Evolutionary conservation across 2,797 vertebrate species (phyloP).

Genomic region (Gymnodraco acuticeps): DNA sequence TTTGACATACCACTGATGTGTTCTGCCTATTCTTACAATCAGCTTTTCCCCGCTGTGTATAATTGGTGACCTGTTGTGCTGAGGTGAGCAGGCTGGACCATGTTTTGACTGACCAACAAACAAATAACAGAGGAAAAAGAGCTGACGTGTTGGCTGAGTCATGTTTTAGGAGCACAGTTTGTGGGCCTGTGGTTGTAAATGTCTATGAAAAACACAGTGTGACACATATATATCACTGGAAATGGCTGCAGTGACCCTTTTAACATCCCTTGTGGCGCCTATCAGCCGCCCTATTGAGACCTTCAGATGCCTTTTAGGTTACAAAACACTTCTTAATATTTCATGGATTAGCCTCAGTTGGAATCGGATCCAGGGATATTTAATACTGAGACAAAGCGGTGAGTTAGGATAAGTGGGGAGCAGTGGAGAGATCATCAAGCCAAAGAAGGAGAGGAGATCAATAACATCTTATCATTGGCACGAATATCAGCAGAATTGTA

Average conservation of each 20-base stretch:
- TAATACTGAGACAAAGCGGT: conserved; percentile 63
- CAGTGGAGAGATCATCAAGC: conserved; percentile 9
- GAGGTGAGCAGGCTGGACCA: conserved; percentile 56
- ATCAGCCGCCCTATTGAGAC: conserved; percentile 8
- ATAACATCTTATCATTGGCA: conserved; percentile 17
- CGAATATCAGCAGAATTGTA: conserved; percentile 19
- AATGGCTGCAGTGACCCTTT: conserved; percentile 9
- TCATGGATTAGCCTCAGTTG: conserved; percentile 62
- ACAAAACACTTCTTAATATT: conserved; percentile 72
- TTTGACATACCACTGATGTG: conserved; percentile 65
- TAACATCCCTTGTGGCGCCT: conserved; percentile 18
- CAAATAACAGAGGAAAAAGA: conserved; percentile 51
- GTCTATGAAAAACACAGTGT: conserved; percentile 6
- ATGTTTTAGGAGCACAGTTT: conserved; percentile 47
- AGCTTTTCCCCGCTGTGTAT: conserved; percentile 45
- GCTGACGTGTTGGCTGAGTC: conserved; percentile 58
- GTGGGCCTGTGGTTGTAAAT: conserved; percentile 11
- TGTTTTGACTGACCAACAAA: conserved; percentile 53
- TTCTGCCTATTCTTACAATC: conserved; percentile 48
- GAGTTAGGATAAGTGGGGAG: conserved; percentile 36
- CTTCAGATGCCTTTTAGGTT: conserved; percentile 50
- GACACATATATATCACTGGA: conserved; percentile 11
- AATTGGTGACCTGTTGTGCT: conserved; percentile 64
- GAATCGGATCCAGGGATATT: conserved; percentile 58
- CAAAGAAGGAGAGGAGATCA: conserved; percentile 21